Evolutionary conservation across 2,113 vertebrate species (phyloP).

Genomic region (Propithecus coquereli): DNA sequence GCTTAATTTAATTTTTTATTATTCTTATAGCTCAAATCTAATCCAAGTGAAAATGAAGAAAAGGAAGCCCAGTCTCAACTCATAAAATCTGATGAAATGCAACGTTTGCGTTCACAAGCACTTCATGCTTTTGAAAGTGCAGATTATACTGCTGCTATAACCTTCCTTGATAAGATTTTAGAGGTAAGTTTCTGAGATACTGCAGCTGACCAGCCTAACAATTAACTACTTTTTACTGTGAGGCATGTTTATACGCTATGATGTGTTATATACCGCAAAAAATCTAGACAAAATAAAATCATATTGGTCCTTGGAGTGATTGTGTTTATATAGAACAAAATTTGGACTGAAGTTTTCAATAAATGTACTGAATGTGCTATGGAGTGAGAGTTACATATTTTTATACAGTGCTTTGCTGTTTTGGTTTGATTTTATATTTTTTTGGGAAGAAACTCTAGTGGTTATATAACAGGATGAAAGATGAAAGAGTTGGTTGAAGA

Average conservation of each 20-base stretch:
- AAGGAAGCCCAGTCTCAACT: conserved; percentile 92
- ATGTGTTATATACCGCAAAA: background rate
- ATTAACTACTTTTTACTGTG: background rate
- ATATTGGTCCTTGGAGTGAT: background rate
- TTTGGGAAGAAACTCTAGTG: background rate
- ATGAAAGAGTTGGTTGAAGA: conserved; percentile 2
- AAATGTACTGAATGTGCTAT: background rate
- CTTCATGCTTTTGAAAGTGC: conserved; percentile 80
- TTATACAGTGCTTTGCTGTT: background rate
- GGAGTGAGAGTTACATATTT: background rate
- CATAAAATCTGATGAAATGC: conserved; percentile 92
- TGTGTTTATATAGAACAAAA: background rate
- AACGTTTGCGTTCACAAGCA: conserved; percentile 88
- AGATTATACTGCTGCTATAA: conserved; percentile 86
- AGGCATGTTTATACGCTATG: background rate
- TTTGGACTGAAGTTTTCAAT: background rate
- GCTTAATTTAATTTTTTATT: conserved; percentile 57
- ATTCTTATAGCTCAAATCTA: conserved; percentile 90
- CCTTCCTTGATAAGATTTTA: conserved; percentile 89
- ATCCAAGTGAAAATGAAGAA: conserved; percentile 90
- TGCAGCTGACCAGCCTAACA: background rate
- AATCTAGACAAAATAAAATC: background rate
- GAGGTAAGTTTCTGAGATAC: conserved; percentile 84
- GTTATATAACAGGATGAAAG: background rate
- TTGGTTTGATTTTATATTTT: background rate